Evolutionary conservation across 2,113 vertebrate species (phyloP), one percentile per base, ranked within the genome.

Genomic region (Pangasianodon hypophthalmus): DNA sequence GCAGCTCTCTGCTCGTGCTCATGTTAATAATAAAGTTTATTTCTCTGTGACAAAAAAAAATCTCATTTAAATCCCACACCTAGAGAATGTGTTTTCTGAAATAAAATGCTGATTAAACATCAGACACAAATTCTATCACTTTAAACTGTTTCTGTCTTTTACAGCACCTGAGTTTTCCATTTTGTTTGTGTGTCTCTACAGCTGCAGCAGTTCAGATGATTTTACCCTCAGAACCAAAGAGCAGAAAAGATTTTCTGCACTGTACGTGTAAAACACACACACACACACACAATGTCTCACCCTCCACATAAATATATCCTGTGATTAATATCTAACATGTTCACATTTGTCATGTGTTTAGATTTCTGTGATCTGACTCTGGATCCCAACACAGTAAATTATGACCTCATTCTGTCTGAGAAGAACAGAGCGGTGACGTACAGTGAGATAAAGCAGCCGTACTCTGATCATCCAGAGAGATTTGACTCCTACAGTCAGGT

Each of bases 301-400:
- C 7, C n/a, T 46, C 7, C 13, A 71, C n/a, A 71, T 37, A 5
- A 71, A 37, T 37, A 71, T 16, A 37, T 37, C 3, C 7, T 64
- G 62, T 64, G 26, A 67, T n/a, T 67, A 11, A 67, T n/a, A 67
- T 11, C 7, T n/a, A 67, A 67, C 37, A n/a, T n/a, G 37, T 37
- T 37, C 37, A 37, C 37, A 44, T 44, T 52, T 52, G 10, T 52
- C 50, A 52, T 52, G 50, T 52, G 69, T 73, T 54, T 18, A 86
- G 85, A 71, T 86, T 73, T 73, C 85, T 62, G n/a, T 56, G 6
- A 24, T n/a, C 50, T 86, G 64, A 86, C 85, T 56, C 85, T 87
- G 67, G 85, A 87, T 69, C 85, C 48, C 67, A 87, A 75, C 85
- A 87, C 85, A 37, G 48, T 54, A 56, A 3, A 87, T 75, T 11